A percentile compares a stretch with the other conserved stretches of the same genome.
Conservation (phyloP, 2,888 invertebrate genomes). For the Phania funesta region DNA sequence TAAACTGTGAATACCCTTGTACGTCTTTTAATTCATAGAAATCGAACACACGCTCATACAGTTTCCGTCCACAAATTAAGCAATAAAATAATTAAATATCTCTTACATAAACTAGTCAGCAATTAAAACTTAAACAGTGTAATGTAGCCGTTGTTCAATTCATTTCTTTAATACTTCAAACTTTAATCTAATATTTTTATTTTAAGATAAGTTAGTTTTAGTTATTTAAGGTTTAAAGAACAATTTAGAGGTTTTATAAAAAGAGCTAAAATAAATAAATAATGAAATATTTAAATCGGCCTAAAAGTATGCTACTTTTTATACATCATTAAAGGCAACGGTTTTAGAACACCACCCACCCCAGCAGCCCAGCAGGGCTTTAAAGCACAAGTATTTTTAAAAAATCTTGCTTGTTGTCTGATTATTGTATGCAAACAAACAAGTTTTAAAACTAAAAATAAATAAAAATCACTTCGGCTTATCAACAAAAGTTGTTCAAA, state of each 20-base stretch:
- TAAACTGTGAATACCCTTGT: not conserved
- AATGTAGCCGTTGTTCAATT: not conserved
- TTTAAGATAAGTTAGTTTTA: not conserved
- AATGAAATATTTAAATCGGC: not conserved
- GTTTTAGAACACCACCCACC: not conserved
- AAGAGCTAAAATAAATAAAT: not conserved
- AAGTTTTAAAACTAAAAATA: not conserved
- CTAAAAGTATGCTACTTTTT: slow-evolving; percentile 9
- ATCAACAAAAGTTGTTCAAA: slow-evolving; percentile 75
- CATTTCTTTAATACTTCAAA: not conserved
- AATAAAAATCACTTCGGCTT: slow-evolving; percentile 58
- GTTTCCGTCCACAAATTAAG: slow-evolving; percentile 54
- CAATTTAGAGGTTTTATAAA: too few relatives aligned
- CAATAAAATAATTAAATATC: slow-evolving; percentile 31
- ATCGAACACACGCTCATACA: slow-evolving; percentile 40
- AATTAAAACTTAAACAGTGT: slow-evolving; percentile 41
- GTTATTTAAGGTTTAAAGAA: too few relatives aligned
- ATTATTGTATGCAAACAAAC: not conserved
- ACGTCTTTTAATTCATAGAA: not conserved
- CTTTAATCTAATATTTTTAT: not conserved
- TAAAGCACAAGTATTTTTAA: too few relatives aligned
- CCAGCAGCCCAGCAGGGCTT: too few relatives aligned
- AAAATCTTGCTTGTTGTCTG: too few relatives aligned
- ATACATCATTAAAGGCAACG: not conserved
- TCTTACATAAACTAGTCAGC: slow-evolving; percentile 48